These are phyloP conservation scores for Poliocrania exsul DNA, from an alignment of 2,797 vertebrate species.

Conservation along the genomic window DNA sequence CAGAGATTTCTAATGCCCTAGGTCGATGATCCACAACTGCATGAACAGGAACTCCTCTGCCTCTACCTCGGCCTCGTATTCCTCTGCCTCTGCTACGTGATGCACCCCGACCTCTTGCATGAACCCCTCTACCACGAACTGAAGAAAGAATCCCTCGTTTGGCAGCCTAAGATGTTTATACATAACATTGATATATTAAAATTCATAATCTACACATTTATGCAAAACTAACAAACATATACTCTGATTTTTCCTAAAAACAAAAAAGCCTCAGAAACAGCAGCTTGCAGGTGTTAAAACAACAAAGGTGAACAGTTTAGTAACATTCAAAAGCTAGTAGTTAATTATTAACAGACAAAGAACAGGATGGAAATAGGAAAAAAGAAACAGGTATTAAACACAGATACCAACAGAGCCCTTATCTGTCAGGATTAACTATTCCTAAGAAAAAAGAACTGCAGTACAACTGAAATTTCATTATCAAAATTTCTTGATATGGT, in stretches of 20 bases:
- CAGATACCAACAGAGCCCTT: not conserved
- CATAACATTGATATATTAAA: not conserved
- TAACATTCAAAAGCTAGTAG: not conserved
- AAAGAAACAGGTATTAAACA: not conserved
- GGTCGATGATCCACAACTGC: constrained; percentile 93
- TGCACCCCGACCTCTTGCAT: constrained; percentile 83
- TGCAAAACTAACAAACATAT: not conserved
- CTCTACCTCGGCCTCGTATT: constrained; percentile 85
- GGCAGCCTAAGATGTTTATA: constrained; percentile 83
- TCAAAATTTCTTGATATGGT: not conserved
- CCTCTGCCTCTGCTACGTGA: constrained; percentile 84
- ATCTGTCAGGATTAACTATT: not conserved
- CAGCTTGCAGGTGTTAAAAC: not conserved
- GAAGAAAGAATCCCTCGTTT: constrained; percentile 92
- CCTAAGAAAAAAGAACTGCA: not conserved
- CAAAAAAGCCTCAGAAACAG: not conserved
- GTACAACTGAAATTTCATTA: not conserved
- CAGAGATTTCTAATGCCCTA: constrained; percentile 89
- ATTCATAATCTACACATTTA: not conserved
- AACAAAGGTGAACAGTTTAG: not conserved
- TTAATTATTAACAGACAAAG: not conserved
- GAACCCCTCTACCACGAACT: constrained; percentile 86
- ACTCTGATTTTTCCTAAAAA: not conserved
- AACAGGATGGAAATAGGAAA: not conserved
- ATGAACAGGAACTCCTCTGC: constrained; percentile 83